These are phyloP conservation scores for Perithous albicinctus DNA, from an alignment of 2,888 invertebrate species.

Conservation along the genomic window DNA sequence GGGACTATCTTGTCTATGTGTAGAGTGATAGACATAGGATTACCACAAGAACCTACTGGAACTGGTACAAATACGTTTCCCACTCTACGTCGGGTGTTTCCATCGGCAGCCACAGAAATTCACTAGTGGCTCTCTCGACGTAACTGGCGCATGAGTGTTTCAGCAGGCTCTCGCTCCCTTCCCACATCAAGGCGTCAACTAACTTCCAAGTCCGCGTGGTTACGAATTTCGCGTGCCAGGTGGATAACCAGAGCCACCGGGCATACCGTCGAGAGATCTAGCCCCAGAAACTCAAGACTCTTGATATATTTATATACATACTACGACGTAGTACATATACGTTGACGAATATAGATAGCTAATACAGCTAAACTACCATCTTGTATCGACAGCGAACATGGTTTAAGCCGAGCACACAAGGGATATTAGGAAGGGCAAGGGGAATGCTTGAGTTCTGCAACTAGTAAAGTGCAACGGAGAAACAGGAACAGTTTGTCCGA, in stretches of 20 bases:
- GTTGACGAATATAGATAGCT: neutral
- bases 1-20: constrained; percentile 2
- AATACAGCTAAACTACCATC: too few relatives aligned
- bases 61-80: constrained; percentile 26
- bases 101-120: constrained; percentile 41
- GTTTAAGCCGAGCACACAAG: too few relatives aligned
- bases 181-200: constrained; percentile 27
- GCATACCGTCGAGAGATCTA: constrained; percentile 36
- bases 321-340: neutral
- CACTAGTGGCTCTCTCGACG: constrained; percentile 31
- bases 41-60: constrained; percentile 10
- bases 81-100: constrained; percentile 36
- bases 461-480: too few relatives aligned
- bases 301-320: constrained; percentile 5
- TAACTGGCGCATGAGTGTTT: constrained; percentile 35
- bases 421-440: too few relatives aligned
- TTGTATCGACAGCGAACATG: too few relatives aligned
- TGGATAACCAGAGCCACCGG: constrained; percentile 39
- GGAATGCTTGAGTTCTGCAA: too few relatives aligned
- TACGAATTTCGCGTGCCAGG: constrained; percentile 36
- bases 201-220: constrained; percentile 33
- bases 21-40: neutral
- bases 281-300: constrained; percentile 23
- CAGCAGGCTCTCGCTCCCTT: neutral
- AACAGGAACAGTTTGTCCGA: too few relatives aligned